Evolutionary conservation across 1,140 invertebrate species (phyloP), one percentile per base, ranked within the genome.

Genomic region (Drosophila kepulauana): DNA sequence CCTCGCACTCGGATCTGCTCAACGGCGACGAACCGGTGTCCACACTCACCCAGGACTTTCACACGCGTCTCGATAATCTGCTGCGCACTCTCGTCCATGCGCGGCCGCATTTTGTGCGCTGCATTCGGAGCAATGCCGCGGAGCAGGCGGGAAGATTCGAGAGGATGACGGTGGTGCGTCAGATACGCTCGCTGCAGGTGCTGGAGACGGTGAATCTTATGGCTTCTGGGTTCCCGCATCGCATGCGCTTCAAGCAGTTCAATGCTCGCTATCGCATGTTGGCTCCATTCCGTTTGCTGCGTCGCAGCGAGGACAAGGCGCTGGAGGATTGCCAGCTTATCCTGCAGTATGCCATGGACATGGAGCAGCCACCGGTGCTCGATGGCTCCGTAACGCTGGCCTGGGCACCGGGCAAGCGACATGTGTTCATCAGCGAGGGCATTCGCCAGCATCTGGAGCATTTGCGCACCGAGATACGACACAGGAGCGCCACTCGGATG

Each of bases 171-270:
- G 96, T 98, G 11, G 96, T 97, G 86, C 87, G 93, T 5, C 94
- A 99, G 94, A 96, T 99, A 68, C 94, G 97, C 30, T 97, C 98
- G 1, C 94, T 99, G 33, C 98, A 99, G 93, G 96, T 98, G n/a
- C 93, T 98, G 16, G 98, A 99, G 93, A 99, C 98, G 28, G 97
- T 98, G 13, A 98, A 98, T 93, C 93, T 99, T 33, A 99, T 99
- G 98, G 97, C 98, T 13, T 96, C 96, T 75, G 96, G 98, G 7
- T 98, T 97, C 92, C 98, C 98, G 5, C 98, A 99, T 93, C 94
- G 98, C 75, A 98, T 99, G 97, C 94, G 98, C 28, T 99, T 98
- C 93, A 98, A 98, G 92, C 97, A 97, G n/a, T 99, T 99, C 93
- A 97, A 97, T 91, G 94, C 95, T 1, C 94, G 98, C 20, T 99